Evolutionary conservation across 2,888 invertebrate species (phyloP), one percentile per base, ranked within the genome.

Genomic region (Deilephila elpenor): DNA sequence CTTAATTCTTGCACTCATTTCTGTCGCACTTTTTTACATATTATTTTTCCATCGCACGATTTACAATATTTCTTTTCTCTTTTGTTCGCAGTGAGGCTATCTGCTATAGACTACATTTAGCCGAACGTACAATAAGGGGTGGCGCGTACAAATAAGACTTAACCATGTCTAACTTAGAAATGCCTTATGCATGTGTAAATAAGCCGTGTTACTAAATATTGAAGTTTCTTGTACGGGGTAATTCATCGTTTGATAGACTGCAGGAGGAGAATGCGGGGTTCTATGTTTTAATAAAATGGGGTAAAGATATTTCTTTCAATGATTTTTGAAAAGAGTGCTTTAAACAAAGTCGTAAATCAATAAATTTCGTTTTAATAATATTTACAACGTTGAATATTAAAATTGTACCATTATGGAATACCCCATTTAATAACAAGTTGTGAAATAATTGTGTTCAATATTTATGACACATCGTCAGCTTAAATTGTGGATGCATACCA

Each of bases 31-130:
- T 70, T 32, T 71, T 56, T n/a, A 56, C n/a, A 56, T 51, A 5
- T 17, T 20, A 32, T 20, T 64, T 44, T 51, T 44, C 5, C 14
- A 20, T 14, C 1, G 37, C 67, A 67, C 67, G 0, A 32, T 32
- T 71, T 34, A 44, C 32, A 56, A 51, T 32, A 11, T 59, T 71
- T 51, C 19, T 44, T 29, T 51, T 71, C 25, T 59, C 17, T 71
- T 71, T 71, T 71, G 71, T 60, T 71, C 60, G 14, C 71, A 59
- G 37, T 6, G 37, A 67, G 2, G 25, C 34, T 60, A 44, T 71
- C n/a, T 3, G 17, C 34, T 60, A 44, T 71, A 34, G 71, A 60
- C 44, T 71, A 71, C 71, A 60, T 71, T 71, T 71, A 71, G 71
- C 60, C 71, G 71, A 60, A 71, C 60, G 37, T 60, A n/a, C 37